Evolutionary conservation across 2,888 invertebrate genomes (phyloP), one percentile per base, ranked within the genome.

Genomic region (Ecdyonurus torrentis): DNA sequence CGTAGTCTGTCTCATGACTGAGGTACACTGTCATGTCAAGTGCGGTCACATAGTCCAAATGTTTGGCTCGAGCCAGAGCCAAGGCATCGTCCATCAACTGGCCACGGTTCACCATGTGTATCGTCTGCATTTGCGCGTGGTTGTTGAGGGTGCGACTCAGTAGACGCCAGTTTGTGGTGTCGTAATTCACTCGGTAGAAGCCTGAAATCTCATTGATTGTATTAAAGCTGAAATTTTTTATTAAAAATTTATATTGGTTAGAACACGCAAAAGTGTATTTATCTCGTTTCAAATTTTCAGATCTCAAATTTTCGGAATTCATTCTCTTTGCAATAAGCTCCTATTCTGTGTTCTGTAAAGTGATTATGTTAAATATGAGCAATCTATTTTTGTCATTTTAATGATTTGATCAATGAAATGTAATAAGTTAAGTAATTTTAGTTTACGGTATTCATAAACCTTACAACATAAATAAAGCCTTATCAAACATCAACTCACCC

Each of bases 61-160:
- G 68, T 1, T 82, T 81, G 18, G 83, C 80, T 60, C 85, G 79
- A 18, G 85, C 85, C 7, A 84, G 71, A 70, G 83, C 82, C 71
- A 84, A 82, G 1, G 85, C 82, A 70, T 90, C 89, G 70, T 88
- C 86, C 7, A 90, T 78, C 0, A 89, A 74, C 70, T 89, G 87
- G 0, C 85, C 85, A 62, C 85, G 78, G 50, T 83, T 83, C 2
- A 83, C 75, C 0, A 82, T 75, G 0, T 82, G 79, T 61, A 83
- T 80, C 2, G 78, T 73, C 1, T 71, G 67, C 0, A 78, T 37
- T 5, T 5, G 5, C 5, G 15, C 37, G 37, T 37, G 37, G 15
- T 37, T 37, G 55, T 55, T 55, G 55, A 55, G n/a, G 7, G 55
- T n/a, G n/a, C 20, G 10, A 7, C 7, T 7, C 10, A 55, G 5